phyloP scores from a whole-genome alignment of 2,113 vertebrate species.

The Brienomyrus longianalis region DNA sequence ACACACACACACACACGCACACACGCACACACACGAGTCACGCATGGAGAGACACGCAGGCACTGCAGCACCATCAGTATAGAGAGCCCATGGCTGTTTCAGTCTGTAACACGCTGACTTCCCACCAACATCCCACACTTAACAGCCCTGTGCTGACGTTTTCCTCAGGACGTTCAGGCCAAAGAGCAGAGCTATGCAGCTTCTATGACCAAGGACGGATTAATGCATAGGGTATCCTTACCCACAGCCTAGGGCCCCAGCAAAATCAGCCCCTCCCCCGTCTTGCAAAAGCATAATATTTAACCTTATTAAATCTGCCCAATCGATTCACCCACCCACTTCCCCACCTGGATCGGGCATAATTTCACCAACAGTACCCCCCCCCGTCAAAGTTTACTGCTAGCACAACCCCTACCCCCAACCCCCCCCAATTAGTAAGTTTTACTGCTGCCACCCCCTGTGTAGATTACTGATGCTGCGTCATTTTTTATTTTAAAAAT shows the following conservation, averaged over 20 bases:
- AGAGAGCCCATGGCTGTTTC: background rate
- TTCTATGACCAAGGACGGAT: background rate
- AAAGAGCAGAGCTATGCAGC: background rate
- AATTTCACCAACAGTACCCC: background rate
- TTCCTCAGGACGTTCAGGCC: background rate
- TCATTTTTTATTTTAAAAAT: background rate
- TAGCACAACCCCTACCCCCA: background rate
- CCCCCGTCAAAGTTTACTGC: background rate
- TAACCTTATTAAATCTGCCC: background rate
- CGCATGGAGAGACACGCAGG: background rate
- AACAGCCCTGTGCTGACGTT: background rate
- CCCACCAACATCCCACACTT: too few relatives aligned
- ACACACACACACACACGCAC: background rate
- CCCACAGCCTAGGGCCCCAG: background rate
- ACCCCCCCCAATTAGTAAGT: background rate
- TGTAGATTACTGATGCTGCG: background rate
- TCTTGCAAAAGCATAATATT: background rate
- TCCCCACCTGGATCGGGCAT: background rate
- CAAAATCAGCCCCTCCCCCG: background rate
- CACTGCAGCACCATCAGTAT: background rate
- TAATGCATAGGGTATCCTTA: background rate
- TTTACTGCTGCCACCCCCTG: background rate
- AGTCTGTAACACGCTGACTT: background rate
- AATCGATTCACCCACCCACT: background rate
- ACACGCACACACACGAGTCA: background rate